phyloP scores from a whole-genome alignment of 2,113 vertebrate genomes.

The Anarrhichthys ocellatus region DNA sequence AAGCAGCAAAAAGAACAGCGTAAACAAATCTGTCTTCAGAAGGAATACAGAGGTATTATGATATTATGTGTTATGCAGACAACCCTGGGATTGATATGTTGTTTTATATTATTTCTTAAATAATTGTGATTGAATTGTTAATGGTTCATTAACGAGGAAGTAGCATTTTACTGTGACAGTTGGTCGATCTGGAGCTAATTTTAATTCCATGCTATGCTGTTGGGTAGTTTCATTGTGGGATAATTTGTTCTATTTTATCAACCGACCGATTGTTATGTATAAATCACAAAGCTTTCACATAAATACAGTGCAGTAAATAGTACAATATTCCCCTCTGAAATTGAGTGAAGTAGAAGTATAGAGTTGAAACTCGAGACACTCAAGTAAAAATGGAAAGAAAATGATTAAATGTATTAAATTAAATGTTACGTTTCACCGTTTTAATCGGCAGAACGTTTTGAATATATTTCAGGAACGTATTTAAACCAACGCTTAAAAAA shows the following conservation, averaged over 20 bases:
- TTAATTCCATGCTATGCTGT: neutral
- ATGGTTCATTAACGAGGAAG: neutral
- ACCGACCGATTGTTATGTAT: neutral
- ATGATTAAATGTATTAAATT: neutral
- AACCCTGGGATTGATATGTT: neutral
- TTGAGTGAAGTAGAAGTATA: neutral
- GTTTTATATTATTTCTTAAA: neutral
- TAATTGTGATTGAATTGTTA: neutral
- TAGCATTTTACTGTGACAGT: neutral
- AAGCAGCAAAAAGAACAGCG: neutral
- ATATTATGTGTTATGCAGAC: neutral
- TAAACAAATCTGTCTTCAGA: neutral
- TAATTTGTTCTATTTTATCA: neutral
- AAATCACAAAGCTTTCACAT: neutral
- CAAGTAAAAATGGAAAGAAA: neutral
- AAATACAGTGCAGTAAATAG: neutral
- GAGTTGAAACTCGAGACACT: neutral
- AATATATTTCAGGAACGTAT: neutral
- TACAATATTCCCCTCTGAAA: neutral
- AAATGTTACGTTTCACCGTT: neutral
- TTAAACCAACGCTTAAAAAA: neutral
- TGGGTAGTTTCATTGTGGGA: neutral
- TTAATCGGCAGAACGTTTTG: neutral
- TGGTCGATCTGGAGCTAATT: neutral
- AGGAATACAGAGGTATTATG: neutral